Evolutionary conservation across 2,113 vertebrate species (phyloP).

Genomic region (Nyctibius bracteatus): DNA sequence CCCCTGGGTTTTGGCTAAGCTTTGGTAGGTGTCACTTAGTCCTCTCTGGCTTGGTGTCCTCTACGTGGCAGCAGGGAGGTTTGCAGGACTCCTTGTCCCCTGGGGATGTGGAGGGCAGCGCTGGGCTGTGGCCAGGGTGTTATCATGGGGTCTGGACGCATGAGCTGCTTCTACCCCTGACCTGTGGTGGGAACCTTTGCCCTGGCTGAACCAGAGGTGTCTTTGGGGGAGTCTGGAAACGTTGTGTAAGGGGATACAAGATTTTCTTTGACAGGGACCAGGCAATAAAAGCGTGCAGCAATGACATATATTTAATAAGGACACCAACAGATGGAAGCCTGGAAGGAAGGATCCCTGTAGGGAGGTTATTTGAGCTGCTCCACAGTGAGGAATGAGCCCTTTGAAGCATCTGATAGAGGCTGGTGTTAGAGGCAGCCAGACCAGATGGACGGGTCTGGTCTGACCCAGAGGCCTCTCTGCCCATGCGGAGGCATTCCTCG

Average conservation of each 20-base stretch:
- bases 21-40: accelerated
- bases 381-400: neutral
- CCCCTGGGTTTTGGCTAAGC: neutral
- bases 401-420: neutral
- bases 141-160: accelerated
- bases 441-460: neutral
- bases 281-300: neutral
- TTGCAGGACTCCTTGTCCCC: neutral
- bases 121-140: accelerated
- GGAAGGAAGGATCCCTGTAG: slow-evolving; percentile 6
- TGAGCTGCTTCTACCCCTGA: neutral
- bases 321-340: neutral
- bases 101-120: accelerated
- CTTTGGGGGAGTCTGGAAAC: neutral
- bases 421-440: neutral
- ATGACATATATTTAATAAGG: neutral
- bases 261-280: neutral
- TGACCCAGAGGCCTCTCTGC: neutral
- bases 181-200: neutral
- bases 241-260: neutral
- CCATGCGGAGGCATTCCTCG: neutral
- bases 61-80: accelerated
- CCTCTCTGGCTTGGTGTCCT: neutral
- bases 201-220: neutral
- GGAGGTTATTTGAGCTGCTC: slow-evolving; percentile 31